phyloP scores from a whole-genome alignment of 2,797 vertebrate genomes.

The Acanthurus tractus region DNA sequence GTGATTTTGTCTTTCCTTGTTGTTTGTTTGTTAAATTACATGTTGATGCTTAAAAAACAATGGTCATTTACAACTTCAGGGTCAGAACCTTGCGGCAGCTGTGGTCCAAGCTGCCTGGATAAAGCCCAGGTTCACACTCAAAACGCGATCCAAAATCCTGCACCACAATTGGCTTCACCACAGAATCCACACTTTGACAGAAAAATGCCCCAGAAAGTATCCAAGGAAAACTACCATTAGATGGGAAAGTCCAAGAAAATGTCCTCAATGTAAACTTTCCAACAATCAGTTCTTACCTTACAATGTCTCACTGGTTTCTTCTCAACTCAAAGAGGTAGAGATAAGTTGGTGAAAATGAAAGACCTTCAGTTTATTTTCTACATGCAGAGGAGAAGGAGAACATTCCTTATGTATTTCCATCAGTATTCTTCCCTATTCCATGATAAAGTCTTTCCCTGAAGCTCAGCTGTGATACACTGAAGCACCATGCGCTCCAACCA shows the following conservation, averaged over 20 bases:
- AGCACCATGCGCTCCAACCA: not conserved
- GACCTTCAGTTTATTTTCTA: conserved; percentile 8
- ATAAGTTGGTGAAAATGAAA: conserved; percentile 1
- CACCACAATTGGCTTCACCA: conserved; percentile 26
- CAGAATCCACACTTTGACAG: conserved; percentile 14
- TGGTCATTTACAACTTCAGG: not conserved
- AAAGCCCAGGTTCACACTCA: not conserved
- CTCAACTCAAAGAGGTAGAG: conserved; percentile 20
- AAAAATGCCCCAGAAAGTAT: conserved; percentile 6
- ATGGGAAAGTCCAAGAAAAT: conserved; percentile 14
- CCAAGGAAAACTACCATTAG: conserved; percentile 34
- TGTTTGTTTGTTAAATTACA: not conserved
- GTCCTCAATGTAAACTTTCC: conserved; percentile 12
- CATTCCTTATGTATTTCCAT: conserved; percentile 16
- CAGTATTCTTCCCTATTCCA: conserved; percentile 1
- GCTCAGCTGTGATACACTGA: not conserved
- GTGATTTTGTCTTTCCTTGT: not conserved
- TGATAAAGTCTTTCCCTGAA: not conserved
- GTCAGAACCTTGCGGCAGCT: not conserved
- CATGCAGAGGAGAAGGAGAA: not conserved
- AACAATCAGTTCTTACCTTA: conserved; percentile 5
- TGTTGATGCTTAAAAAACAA: not conserved
- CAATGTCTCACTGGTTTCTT: not conserved
- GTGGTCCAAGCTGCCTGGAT: not conserved
- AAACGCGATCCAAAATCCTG: conserved; percentile 9